These are phyloP conservation scores for Tapirus indicus DNA, from an alignment of 2,797 vertebrate species.

Conservation along the genomic window DNA sequence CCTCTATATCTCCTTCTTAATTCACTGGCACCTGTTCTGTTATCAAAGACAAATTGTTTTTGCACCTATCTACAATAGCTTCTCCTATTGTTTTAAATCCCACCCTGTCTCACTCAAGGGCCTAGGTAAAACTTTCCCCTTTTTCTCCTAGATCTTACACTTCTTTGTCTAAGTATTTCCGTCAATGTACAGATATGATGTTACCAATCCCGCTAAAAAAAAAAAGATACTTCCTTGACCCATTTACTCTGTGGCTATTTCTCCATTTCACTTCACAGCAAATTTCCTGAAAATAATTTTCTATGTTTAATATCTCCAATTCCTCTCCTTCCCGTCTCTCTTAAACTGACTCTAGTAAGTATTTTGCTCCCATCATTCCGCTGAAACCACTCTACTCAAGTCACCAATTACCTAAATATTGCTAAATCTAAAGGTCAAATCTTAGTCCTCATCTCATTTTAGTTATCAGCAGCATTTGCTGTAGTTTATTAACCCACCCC, in stretches of 20 bases:
- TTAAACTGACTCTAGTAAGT: background rate
- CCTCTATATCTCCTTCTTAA: background rate
- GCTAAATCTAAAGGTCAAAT: background rate
- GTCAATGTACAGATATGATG: background rate
- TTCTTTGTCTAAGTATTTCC: background rate
- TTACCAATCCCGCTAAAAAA: background rate
- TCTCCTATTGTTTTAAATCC: background rate
- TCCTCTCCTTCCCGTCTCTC: background rate
- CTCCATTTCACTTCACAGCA: background rate
- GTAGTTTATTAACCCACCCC: background rate
- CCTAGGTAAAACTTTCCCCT: background rate
- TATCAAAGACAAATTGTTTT: background rate
- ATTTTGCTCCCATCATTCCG: background rate
- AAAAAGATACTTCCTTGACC: background rate
- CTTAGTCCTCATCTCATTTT: background rate
- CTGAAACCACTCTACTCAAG: background rate
- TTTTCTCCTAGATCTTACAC: background rate
- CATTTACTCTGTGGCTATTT: background rate
- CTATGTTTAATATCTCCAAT: background rate
- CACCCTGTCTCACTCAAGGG: background rate
- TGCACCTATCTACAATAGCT: background rate
- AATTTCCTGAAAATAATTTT: background rate
- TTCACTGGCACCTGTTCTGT: background rate
- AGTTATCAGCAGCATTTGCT: background rate
- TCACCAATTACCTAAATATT: background rate